Conservation (phyloP, 2,113 vertebrate species). For the Sciurus niger region DNA sequence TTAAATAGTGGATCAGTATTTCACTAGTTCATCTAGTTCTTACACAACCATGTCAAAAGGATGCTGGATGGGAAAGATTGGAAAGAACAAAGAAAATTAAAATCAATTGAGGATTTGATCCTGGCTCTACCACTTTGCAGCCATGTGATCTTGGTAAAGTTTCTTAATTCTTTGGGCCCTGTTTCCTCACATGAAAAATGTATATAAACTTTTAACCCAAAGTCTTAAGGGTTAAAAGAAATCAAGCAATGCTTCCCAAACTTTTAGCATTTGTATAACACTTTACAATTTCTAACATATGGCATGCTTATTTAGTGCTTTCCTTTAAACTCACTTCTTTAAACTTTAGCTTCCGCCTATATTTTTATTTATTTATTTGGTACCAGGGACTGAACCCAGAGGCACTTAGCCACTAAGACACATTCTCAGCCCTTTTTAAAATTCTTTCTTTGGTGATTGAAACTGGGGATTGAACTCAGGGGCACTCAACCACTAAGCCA, state of each 20-base stretch:
- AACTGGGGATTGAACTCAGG: no score
- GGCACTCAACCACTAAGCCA: no score
- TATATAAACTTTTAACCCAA: background rate
- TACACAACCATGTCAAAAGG: background rate
- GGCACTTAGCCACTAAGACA: background rate
- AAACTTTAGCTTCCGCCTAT: constrained; percentile 6
- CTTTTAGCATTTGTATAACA: background rate
- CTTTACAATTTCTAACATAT: background rate
- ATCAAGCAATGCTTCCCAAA: background rate
- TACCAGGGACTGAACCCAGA: background rate
- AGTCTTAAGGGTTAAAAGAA: background rate
- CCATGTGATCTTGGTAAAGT: background rate
- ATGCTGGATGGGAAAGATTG: background rate
- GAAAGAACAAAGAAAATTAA: background rate
- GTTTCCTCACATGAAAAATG: background rate
- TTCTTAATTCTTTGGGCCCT: background rate
- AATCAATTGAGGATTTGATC: constrained; percentile 2
- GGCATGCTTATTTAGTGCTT: background rate
- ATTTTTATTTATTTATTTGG: background rate
- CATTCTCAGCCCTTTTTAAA: no score
- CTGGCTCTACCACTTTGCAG: background rate
- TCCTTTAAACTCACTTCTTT: constrained; percentile 4
- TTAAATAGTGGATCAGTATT: background rate
- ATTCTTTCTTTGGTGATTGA: no score
- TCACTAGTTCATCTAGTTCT: background rate